Percentiles rank a stretch among this genome's conserved stretches.
These are phyloP conservation scores for Emydura subglobosa DNA, from an alignment of 2,113 vertebrate genomes.

Conservation along the genomic window DNA sequence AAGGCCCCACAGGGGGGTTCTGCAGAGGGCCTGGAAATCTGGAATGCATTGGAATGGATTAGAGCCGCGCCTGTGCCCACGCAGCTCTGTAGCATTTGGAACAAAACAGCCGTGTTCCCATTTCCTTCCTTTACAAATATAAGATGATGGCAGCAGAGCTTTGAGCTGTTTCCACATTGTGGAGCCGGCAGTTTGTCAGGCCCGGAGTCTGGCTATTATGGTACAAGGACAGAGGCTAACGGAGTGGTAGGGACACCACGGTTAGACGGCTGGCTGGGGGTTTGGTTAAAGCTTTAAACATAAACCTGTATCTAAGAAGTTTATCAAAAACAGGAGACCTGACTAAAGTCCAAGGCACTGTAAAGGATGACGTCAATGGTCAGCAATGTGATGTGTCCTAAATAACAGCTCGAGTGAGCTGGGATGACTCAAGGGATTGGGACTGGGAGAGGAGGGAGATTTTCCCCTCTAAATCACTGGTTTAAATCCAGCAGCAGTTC, in stretches of 20 bases:
- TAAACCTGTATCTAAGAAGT: neutral
- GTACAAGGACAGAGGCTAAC: neutral
- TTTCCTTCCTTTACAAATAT: neutral
- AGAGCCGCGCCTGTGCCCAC: neutral
- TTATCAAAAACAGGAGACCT: neutral
- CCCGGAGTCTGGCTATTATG: neutral
- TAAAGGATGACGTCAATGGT: conserved; percentile 11
- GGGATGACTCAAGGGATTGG: neutral
- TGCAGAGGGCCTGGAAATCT: neutral
- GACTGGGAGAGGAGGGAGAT: conserved; percentile 37
- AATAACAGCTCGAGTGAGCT: conserved; percentile 52
- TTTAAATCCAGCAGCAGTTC: conserved; percentile 60
- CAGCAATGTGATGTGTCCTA: neutral
- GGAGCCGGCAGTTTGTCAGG: neutral
- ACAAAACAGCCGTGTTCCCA: neutral
- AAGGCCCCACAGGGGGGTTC: neutral
- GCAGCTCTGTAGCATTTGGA: neutral
- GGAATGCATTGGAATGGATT: accelerated
- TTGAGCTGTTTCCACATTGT: neutral
- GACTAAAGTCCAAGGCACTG: neutral
- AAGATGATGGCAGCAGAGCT: accelerated
- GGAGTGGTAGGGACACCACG: neutral
- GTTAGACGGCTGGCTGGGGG: neutral
- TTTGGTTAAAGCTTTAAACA: conserved; percentile 14
- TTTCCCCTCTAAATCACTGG: conserved; percentile 35